phyloP scores from a whole-genome alignment of 2,113 vertebrate genomes.

The Python bivittatus region DNA sequence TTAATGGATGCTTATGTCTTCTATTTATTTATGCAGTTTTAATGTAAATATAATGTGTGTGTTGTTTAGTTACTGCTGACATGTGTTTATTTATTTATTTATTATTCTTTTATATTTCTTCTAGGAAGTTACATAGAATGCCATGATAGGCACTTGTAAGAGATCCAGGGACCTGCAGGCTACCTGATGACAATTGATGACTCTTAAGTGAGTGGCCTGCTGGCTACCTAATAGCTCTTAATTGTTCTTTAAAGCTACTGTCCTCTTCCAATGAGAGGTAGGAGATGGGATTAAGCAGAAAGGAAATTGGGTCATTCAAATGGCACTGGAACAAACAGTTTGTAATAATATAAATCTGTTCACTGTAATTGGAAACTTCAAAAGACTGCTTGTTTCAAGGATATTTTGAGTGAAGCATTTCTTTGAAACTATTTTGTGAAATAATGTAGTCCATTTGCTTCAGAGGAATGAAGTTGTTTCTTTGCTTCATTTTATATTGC shows the following conservation, averaged over 20 bases:
- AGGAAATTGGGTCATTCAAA: neutral
- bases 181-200: neutral
- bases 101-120: neutral
- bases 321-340: neutral
- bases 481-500: neutral
- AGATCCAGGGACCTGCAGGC: neutral
- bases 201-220: neutral
- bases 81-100: neutral
- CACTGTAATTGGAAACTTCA: neutral
- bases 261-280: neutral
- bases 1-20: neutral
- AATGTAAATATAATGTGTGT: neutral
- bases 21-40: neutral
- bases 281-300: neutral
- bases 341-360: neutral
- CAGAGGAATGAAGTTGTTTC: neutral
- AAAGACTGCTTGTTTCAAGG: neutral
- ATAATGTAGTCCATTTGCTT: neutral
- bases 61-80: neutral
- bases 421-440: neutral
- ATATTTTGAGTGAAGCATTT: neutral
- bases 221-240: neutral
- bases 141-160: neutral
- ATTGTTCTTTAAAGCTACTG: neutral
- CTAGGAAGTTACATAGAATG: neutral